These are phyloP conservation scores for Pholis gunnellus DNA, from an alignment of 2,113 vertebrate species.

Conservation along the genomic window DNA sequence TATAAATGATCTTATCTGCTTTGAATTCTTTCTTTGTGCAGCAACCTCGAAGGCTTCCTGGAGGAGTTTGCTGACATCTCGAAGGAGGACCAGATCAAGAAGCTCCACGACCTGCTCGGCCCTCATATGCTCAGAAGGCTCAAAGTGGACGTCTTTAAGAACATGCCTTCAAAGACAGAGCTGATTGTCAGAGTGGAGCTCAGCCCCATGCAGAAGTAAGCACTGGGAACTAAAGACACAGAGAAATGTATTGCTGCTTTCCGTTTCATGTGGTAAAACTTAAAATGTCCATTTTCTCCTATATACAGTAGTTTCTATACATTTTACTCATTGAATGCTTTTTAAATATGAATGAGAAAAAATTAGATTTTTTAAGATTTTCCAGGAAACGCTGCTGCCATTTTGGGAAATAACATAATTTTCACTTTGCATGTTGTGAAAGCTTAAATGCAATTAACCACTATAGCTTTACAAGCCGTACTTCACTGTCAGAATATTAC, in stretches of 20 bases:
- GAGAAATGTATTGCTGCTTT: not conserved
- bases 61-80: conserved; percentile 99
- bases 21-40: conserved; percentile 60
- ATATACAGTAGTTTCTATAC: not conserved
- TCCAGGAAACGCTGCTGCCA: not conserved
- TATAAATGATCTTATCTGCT: not conserved
- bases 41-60: conserved; percentile 98
- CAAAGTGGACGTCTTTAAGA: conserved; percentile 98
- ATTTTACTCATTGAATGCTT: not conserved
- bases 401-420: not conserved
- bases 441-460: not conserved
- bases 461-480: not conserved
- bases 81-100: conserved; percentile 99
- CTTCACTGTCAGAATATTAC: not conserved
- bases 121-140: conserved; percentile 97
- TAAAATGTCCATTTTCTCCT: not conserved
- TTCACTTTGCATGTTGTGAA: not conserved
- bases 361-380: no score
- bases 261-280: not conserved
- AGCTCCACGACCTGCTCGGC: conserved; percentile 95
- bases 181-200: conserved; percentile 97
- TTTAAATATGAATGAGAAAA: no score
- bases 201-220: conserved; percentile 99
- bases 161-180: conserved; percentile 99
- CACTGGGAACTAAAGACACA: not conserved